Evolutionary conservation across 2,113 vertebrate genomes (phyloP), one percentile per base, ranked within the genome.

Genomic region (Oreochromis aureus): DNA sequence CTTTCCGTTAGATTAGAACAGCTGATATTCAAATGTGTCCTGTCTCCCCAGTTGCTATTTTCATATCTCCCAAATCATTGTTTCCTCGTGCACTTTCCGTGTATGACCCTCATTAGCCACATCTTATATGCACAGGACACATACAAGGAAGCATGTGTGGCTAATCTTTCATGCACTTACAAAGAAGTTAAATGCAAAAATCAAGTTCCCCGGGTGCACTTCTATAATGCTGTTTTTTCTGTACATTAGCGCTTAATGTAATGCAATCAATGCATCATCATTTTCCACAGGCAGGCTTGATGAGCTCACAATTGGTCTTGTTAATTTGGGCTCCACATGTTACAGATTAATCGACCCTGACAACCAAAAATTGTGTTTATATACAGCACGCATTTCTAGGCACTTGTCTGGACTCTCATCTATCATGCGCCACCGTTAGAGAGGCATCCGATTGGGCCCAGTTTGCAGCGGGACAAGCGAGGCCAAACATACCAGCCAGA

Each of bases 1-100:
- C 22, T 56, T 92, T 80, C 12, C 3, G 41, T 85, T 66, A 73
- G 88, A 86, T 89, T 18, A 82, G 13, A 80, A 61, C 11, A 34
- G 30, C 5, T 78, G 56, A 86, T 90, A 89, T 83, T 92, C 80
- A 89, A 89, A 90, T 53, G 7, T 54, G 6, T 55, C 69, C 30
- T 19, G 15, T 69, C 51, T 82, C 56, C 11, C 30, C n/a, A 36
- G 22, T 36, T 18, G 5, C 34, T 66, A 78, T 90, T 88, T 89
- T 76, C 53, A 59, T 69, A 86, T 83, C 80, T 85, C 32, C 58
- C 8, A 63, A 2, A 19, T n/a, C 48, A n/a, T 34, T 81, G 6
- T 69, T 69, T 55, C 48, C 55, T 81, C 32, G 16, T 61, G 22
- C 59, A 3, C 19, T 84, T 39, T 32, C 3, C 44, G 12, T 54